phyloP scores from a whole-genome alignment of 2,888 invertebrate genomes.

The Dicycla oo region DNA sequence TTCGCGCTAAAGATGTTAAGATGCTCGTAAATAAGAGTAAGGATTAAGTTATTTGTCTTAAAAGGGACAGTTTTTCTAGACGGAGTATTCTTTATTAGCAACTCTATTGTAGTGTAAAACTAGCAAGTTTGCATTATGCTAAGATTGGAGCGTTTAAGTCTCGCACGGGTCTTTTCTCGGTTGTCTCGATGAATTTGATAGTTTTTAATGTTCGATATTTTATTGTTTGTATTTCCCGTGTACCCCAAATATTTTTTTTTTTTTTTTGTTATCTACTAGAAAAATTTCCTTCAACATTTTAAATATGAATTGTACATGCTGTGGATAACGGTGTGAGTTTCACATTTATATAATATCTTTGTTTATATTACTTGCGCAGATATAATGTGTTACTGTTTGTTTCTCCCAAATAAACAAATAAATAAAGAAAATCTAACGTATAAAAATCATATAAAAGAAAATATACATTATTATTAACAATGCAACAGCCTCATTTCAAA shows the following conservation, averaged over 20 bases:
- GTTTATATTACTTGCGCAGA: no score
- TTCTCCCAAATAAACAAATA: no score
- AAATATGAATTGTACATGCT: no score
- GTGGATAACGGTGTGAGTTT: no score
- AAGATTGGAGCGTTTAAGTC: neutral
- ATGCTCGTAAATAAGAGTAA: conserved; percentile 14
- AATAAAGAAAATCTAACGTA: neutral
- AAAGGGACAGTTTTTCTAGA: neutral
- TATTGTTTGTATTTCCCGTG: neutral
- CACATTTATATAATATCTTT: no score
- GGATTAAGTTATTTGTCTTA: neutral
- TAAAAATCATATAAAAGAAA: neutral
- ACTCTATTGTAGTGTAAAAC: no score
- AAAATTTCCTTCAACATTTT: neutral
- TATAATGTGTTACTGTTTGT: no score
- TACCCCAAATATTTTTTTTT: neutral
- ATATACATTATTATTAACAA: conserved; percentile 1
- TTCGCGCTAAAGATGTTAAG: conserved; percentile 1
- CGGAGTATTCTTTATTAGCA: neutral
- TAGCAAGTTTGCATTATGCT: neutral
- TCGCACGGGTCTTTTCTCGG: no score
- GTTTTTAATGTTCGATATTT: neutral
- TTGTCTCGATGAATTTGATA: no score
- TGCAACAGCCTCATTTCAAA: neutral
- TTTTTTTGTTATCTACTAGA: neutral